Evolutionary conservation across 2,797 vertebrate genomes (phyloP).

Genomic region (Epinephelus awoara): DNA sequence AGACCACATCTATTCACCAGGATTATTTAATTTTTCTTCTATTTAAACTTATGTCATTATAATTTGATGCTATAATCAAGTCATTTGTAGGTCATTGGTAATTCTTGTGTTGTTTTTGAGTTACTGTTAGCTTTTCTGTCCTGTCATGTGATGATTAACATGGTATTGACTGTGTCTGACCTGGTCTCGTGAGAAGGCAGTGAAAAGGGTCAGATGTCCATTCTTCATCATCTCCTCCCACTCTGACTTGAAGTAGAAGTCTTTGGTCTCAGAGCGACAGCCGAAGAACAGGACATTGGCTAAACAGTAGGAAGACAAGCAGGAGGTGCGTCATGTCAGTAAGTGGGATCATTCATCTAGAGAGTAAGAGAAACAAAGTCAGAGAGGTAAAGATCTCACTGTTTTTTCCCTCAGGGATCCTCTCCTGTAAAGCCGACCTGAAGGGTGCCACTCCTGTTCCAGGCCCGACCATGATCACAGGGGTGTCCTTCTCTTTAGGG

Average conservation of each 20-base stretch:
- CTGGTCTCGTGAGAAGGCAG: slow-evolving; percentile 97
- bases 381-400: slow-evolving; percentile 72
- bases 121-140: too few species aligned
- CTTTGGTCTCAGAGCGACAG: slow-evolving; percentile 89
- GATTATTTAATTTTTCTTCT: too few species aligned
- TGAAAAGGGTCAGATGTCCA: slow-evolving; percentile 88
- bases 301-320: slow-evolving; percentile 54
- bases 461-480: slow-evolving; percentile 94
- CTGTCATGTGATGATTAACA: neutral
- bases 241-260: slow-evolving; percentile 92
- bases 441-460: slow-evolving; percentile 98
- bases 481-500: slow-evolving; percentile 81
- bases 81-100: too few species aligned
- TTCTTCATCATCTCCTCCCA: slow-evolving; percentile 87
- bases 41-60: too few species aligned
- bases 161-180: slow-evolving; percentile 72
- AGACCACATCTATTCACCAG: too few species aligned
- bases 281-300: slow-evolving; percentile 94
- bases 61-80: too few species aligned
- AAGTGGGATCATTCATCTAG: too few species aligned
- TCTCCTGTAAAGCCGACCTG: slow-evolving; percentile 91
- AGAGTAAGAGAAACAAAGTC: neutral
- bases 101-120: too few species aligned
- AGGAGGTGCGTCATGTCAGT: neutral
- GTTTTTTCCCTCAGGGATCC: slow-evolving; percentile 81